These are phyloP conservation scores for Danio albolineatus DNA, from an alignment of 2,797 vertebrate genomes.

Conservation along the genomic window DNA sequence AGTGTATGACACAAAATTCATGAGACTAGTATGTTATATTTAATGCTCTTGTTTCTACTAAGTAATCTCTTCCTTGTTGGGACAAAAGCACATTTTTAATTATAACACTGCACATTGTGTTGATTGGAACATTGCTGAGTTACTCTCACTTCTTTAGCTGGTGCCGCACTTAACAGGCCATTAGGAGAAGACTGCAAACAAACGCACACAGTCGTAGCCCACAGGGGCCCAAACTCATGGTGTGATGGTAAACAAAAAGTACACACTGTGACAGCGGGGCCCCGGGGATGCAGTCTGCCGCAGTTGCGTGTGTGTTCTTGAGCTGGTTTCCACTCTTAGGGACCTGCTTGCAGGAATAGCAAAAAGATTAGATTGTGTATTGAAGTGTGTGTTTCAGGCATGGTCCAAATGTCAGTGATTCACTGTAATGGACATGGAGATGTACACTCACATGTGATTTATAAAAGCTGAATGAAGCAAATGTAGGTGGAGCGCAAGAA, in stretches of 20 bases:
- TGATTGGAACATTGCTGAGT: neutral
- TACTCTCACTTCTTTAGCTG: constrained; percentile 4
- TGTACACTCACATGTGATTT: neutral
- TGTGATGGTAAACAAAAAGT: constrained; percentile 42
- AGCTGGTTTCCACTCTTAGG: constrained; percentile 25
- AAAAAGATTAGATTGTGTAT: neutral
- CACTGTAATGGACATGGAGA: constrained; percentile 2
- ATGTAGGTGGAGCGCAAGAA: constrained; percentile 11
- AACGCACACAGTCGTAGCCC: constrained; percentile 33
- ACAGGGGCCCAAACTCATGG: neutral
- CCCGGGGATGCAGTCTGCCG: constrained; percentile 23
- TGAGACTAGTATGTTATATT: too few species aligned
- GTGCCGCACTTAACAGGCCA: constrained; percentile 27
- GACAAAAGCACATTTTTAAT: neutral
- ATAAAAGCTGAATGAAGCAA: neutral
- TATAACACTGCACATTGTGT: neutral
- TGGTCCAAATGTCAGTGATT: constrained; percentile 2
- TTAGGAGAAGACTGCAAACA: constrained; percentile 33
- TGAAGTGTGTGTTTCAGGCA: constrained; percentile 2
- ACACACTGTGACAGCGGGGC: constrained; percentile 48
- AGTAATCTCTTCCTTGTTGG: neutral
- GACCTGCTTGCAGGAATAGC: neutral
- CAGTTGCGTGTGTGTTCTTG: constrained; percentile 11
- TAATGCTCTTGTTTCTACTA: neutral
- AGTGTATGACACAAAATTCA: too few species aligned